A percentile compares a stretch with the other conserved stretches of the same genome.
These are phyloP conservation scores for Furcifer pardalis DNA, from an alignment of 2,797 vertebrate genomes.

Conservation along the genomic window DNA sequence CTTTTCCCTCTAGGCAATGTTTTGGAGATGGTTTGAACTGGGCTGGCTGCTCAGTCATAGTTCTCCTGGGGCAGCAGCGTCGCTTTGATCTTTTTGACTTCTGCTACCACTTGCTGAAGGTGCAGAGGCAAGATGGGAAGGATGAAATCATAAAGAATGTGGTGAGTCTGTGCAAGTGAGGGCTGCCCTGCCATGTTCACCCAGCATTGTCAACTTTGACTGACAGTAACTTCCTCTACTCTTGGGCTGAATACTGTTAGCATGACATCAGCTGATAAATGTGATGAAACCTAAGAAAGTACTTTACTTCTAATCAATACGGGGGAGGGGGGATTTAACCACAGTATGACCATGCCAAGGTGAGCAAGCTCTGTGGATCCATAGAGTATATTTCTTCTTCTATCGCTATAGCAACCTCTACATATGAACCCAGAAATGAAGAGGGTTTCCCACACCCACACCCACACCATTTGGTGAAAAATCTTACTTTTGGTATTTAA, in stretches of 20 bases:
- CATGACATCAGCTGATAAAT: background rate
- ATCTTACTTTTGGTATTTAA: no score
- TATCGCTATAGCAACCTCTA: no score
- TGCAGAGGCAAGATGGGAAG: conserved; percentile 97
- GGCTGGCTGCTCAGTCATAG: conserved; percentile 97
- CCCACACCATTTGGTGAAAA: no score
- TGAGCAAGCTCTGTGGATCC: no score
- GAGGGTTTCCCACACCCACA: no score
- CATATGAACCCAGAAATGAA: no score
- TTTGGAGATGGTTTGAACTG: conserved; percentile 98
- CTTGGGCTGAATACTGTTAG: background rate
- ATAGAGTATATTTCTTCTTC: no score
- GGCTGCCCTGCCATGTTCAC: background rate
- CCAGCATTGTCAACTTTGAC: background rate
- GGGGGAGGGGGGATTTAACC: no score
- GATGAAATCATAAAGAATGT: conserved; percentile 99
- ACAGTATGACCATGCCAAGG: background rate
- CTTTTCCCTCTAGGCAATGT: conserved; percentile 84
- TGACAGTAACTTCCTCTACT: background rate
- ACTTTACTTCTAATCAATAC: no score
- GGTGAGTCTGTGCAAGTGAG: conserved; percentile 78
- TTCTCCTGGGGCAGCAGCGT: conserved; percentile 94
- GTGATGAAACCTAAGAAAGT: background rate
- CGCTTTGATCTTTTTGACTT: conserved; percentile 99
- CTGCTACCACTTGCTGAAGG: conserved; percentile 97